Conservation (phyloP, 2,113 vertebrate genomes). For the Machaerirhynchus nigripectus region DNA sequence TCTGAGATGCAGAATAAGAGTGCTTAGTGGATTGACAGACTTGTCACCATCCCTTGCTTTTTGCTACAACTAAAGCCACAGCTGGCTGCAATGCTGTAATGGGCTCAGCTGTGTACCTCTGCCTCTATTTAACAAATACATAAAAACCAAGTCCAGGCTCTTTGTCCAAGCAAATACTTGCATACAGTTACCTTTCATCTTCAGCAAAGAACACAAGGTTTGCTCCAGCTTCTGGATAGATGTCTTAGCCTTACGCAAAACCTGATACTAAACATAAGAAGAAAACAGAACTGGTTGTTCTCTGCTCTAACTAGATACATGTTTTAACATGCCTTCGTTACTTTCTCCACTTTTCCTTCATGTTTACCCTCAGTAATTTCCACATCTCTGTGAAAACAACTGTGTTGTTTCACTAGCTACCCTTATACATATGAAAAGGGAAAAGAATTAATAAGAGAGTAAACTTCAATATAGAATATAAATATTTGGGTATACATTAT, state of each 20-base stretch:
- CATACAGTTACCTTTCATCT: slow-evolving; percentile 77
- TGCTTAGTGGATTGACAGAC: background rate
- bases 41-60: background rate
- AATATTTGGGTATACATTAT: background rate
- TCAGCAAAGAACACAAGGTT: slow-evolving; percentile 75
- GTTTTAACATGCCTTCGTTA: background rate
- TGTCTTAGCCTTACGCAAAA: slow-evolving; percentile 76
- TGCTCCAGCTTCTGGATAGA: slow-evolving; percentile 78
- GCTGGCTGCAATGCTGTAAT: background rate
- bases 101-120: background rate
- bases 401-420: background rate
- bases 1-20: background rate
- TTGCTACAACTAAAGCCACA: background rate
- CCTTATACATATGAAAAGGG: background rate
- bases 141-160: background rate
- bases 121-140: background rate
- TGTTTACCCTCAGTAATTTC: background rate
- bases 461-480: background rate
- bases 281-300: slow-evolving; percentile 7
- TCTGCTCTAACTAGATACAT: background rate
- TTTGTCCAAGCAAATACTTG: background rate
- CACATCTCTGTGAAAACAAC: background rate
- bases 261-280: slow-evolving; percentile 79
- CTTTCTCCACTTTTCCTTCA: background rate
- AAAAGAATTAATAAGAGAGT: background rate